Evolutionary conservation across 2,113 vertebrate species (phyloP), one percentile per base, ranked within the genome.

Genomic region (Eudyptes chrysolophus): DNA sequence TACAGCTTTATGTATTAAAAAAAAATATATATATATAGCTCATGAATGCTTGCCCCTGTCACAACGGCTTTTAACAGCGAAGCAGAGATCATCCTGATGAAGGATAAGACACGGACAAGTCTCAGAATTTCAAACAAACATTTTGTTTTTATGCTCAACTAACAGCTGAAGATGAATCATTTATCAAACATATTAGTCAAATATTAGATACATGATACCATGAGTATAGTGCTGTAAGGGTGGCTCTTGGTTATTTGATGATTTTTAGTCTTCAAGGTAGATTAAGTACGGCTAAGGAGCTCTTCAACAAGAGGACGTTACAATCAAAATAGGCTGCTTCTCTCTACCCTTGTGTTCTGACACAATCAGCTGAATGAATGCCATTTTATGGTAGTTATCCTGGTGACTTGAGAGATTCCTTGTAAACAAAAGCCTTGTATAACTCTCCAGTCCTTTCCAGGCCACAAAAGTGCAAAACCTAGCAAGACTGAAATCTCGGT

Each of bases 41-140:
- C 6, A 1, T 30, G 20, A 69, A 58, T 16, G 20, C 13, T 60
- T 38, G 16, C 12, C 29, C 8, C 16, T 46, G 7, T 48, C 1
- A 0, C 25, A 54, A n/a, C 26, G 0, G 0, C 38, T 54, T 16
- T 30, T 75, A 74, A 27, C 17, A 68, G 17, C 1, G 1, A 58
- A 65, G 13, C 9, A 1, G 46, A 66, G 34, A 61, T 48, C 34
- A 75, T 14, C 6, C 25, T 36, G 29, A 16, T 22, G 21, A 85
- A 14, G 26, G 29, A 16, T 32, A 34, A 75, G 27, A 61, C 15
- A 61, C 16, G 30, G 22, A 25, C 3, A 52, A 55, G 46, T 14
- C 44, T 38, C 34, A 54, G 68, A 14, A 42, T 42, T 36, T 48
- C 61, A 60, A 66, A 11, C 3, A 49, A 42, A 44, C 4, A 13